Evolutionary conservation across 2,797 vertebrate species (phyloP), one percentile per base, ranked within the genome.

Genomic region (Pelodytes ibericus): DNA sequence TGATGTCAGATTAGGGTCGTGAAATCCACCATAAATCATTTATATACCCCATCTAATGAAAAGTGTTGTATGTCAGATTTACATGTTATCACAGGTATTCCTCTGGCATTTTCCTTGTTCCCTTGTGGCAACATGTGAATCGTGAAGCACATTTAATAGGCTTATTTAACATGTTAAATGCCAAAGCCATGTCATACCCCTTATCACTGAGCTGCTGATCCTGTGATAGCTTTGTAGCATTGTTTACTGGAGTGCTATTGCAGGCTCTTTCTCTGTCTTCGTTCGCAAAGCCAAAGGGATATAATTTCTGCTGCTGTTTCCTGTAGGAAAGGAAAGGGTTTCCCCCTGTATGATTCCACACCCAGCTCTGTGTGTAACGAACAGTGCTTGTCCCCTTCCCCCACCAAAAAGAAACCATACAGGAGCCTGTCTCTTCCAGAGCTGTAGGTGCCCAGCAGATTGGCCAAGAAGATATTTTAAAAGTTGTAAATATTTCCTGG

Each of bases 321-420:
- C 63, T 3, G 51, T 8, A 11, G 73, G 44, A 16, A 11, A 57
- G 25, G 36, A 36, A 63, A 74, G 53, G 39, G n/a, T n/a, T 84
- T 76, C 71, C 77, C 78, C 92, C 90, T 71, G 92, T 89, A 82
- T 91, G 91, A 80, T 91, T 71, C 80, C 91, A 75, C 29, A 75
- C 74, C 36, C 59, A 71, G 33, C 61, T 61, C 36, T 69, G 68
- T 71, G 75, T 71, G 75, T 65, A 77, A 77, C 71, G 65, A 77
- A 49, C 60, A 77, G 7, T 26, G 16, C 15, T 5, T 24, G 9
- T 18, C 31, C 74, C 59, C 68, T 71, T 65, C 75, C 75, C 74
- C 74, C 47, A 44, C 65, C 44, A 51, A 27, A 3, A 27, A 25
- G 29, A 11, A 29, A 29, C 22, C n/a, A n/a, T n/a, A n/a, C n/a